Conservation (phyloP, 1,140 invertebrate genomes). For the Penaeus vannamei region DNA sequence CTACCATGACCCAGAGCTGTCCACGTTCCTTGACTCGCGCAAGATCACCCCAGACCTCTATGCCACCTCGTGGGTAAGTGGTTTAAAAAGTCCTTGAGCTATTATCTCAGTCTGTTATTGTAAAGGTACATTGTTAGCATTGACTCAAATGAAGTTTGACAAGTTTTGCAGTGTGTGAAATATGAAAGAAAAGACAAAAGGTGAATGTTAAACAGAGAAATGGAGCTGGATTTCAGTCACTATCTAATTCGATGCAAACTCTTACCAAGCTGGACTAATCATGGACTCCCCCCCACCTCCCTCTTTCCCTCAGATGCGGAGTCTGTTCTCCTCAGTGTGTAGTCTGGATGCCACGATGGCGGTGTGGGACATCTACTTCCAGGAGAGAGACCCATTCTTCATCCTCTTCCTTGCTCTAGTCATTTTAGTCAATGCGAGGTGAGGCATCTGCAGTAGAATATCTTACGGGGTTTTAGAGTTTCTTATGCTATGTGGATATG, state of each 20-base stretch:
- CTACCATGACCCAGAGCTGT: conserved; percentile 98
- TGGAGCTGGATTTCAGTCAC: too few species aligned
- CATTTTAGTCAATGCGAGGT: conserved; percentile 95
- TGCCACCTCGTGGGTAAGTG: conserved; percentile 85
- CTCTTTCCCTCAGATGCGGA: conserved; percentile 79
- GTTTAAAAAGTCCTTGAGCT: not conserved
- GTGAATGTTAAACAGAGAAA: too few species aligned
- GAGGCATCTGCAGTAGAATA: conserved; percentile 60
- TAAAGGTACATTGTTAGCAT: too few species aligned
- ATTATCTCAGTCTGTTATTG: not conserved
- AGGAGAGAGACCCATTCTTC: conserved; percentile 96
- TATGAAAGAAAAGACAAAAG: too few species aligned
- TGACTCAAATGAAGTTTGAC: too few species aligned
- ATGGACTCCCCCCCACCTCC: too few species aligned
- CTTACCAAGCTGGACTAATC: too few species aligned
- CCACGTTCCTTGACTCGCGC: conserved; percentile 96
- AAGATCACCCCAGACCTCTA: conserved; percentile 95
- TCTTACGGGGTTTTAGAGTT: not conserved
- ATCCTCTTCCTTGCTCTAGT: conserved; percentile 96
- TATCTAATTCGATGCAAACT: too few species aligned
- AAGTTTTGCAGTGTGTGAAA: too few species aligned
- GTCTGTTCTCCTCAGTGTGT: conserved; percentile 90
- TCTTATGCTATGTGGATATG: not conserved
- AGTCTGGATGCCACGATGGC: conserved; percentile 87
- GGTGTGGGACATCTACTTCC: conserved; percentile 99